Percentiles rank a stretch among this genome's conserved stretches.
Evolutionary conservation across 2,888 invertebrate species (phyloP).

Genomic region (Lithodes maja): DNA sequence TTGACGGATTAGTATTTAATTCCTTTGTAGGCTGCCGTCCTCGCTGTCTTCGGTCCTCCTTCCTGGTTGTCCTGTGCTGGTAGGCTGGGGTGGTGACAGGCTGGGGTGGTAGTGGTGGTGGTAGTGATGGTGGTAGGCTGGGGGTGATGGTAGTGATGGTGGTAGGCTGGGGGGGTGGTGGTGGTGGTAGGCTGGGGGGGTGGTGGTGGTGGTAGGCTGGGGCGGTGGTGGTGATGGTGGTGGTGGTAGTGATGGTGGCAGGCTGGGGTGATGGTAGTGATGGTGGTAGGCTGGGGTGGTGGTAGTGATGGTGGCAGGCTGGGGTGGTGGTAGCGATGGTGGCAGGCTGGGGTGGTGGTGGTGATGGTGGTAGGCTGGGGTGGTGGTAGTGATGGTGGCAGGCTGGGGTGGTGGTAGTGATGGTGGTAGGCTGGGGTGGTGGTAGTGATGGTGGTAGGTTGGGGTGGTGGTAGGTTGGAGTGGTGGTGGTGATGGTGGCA

Average conservation of each 20-base stretch:
- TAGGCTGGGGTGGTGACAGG: background rate
- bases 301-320: no score
- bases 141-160: no score
- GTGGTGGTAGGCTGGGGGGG: background rate
- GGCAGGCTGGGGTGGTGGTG: no score
- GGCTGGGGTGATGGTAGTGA: background rate
- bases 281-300: background rate
- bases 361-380: no score
- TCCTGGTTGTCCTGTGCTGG: no score
- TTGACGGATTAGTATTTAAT: no score
- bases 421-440: background rate
- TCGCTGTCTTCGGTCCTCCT: no score
- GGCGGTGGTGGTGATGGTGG: background rate
- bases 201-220: background rate
- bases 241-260: background rate
- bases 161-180: no score
- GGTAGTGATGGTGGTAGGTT: background rate
- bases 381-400: no score
- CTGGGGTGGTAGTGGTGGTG: no score
- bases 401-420: background rate
- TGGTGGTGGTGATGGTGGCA: background rate
- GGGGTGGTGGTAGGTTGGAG: background rate
- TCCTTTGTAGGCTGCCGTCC: no score
- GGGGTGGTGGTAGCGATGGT: background rate
- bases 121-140: no score